Evolutionary conservation across 1,140 invertebrate species (phyloP).

Genomic region (Tribolium castaneum): DNA sequence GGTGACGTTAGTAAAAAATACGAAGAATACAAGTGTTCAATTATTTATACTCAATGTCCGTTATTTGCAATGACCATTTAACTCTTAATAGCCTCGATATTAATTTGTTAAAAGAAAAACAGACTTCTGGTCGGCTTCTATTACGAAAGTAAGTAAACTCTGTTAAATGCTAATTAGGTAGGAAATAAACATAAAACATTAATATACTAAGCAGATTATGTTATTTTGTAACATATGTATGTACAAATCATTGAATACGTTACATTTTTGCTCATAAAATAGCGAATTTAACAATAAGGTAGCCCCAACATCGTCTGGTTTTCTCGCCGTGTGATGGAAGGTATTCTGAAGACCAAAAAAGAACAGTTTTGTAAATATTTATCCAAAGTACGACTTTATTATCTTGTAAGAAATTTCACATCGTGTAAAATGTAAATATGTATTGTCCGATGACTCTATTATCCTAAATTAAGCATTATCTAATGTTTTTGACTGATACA

Average conservation of each 20-base stretch:
- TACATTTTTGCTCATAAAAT: constrained; percentile 1
- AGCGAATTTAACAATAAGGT: background rate
- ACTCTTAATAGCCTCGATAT: constrained; percentile 17
- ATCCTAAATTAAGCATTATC: background rate
- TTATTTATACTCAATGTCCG: background rate
- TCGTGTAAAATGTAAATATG: background rate
- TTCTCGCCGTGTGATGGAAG: background rate
- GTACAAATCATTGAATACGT: background rate
- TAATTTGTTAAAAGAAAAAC: constrained; percentile 35
- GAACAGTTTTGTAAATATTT: background rate
- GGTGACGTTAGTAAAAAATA: constrained; percentile 10
- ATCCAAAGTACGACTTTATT: background rate
- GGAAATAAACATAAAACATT: constrained; percentile 33
- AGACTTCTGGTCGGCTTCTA: constrained; percentile 25
- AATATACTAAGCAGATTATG: constrained; percentile 19
- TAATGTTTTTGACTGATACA: background rate
- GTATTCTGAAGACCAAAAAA: background rate
- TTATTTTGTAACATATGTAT: constrained; percentile 22
- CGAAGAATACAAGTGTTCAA: constrained; percentile 14
- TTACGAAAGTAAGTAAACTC: constrained; percentile 29
- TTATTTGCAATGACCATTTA: constrained; percentile 26
- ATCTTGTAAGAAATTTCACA: background rate
- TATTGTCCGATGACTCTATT: background rate
- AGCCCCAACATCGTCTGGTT: background rate
- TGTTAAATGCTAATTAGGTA: constrained; percentile 36